These are phyloP conservation scores for Seira ritae DNA, from an alignment of 2,888 invertebrate genomes.

Conservation along the genomic window DNA sequence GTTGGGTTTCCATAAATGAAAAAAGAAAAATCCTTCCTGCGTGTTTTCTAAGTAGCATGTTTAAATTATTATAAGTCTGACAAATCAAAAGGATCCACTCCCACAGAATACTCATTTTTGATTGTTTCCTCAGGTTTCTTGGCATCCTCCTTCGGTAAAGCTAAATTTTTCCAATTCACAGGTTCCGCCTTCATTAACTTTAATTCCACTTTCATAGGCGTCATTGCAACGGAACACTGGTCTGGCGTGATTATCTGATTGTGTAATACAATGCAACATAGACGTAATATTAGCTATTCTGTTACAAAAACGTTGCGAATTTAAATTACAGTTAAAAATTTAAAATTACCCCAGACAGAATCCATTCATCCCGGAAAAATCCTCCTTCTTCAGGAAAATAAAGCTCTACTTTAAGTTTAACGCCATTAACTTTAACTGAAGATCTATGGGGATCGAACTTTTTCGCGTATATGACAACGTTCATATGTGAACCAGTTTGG, in stretches of 20 bases:
- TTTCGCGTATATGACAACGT: conserved; percentile 93
- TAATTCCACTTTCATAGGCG: conserved; percentile 94
- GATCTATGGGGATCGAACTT: conserved; percentile 88
- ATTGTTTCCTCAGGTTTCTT: conserved; percentile 73
- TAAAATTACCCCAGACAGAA: conserved; percentile 85
- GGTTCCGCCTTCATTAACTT: conserved; percentile 91
- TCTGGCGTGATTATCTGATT: conserved; percentile 87
- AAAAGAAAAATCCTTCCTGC: too few relatives aligned
- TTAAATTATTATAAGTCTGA: conserved; percentile 79
- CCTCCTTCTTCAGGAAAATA: conserved; percentile 88
- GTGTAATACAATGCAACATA: conserved; percentile 74
- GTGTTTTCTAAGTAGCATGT: too few relatives aligned
- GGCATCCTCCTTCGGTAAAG: conserved; percentile 78
- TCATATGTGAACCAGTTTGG: conserved; percentile 90
- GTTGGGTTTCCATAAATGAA: too few relatives aligned
- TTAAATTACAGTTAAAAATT: not conserved
- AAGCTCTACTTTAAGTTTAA: conserved; percentile 85
- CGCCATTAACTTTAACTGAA: conserved; percentile 87
- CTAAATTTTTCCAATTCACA: conserved; percentile 87
- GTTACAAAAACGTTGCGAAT: too few relatives aligned
- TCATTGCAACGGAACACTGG: conserved; percentile 85
- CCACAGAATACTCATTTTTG: conserved; percentile 75
- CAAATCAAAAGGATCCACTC: conserved; percentile 84
- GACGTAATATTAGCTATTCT: too few relatives aligned
- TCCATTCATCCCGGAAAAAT: conserved; percentile 84